Conservation (phyloP, 2,113 vertebrate genomes). For the Percina caprodes region DNA sequence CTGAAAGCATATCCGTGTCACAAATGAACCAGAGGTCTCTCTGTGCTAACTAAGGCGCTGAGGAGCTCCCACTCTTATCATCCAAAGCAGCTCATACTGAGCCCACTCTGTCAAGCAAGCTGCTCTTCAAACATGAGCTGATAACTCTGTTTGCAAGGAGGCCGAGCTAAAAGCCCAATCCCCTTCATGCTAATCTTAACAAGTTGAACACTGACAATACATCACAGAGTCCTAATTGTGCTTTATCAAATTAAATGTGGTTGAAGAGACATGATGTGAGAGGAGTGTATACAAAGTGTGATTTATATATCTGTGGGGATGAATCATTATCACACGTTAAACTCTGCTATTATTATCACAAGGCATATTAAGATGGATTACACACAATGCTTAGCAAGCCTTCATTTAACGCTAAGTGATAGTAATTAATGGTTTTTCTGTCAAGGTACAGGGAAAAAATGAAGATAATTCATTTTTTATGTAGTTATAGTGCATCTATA, state of each 20-base stretch:
- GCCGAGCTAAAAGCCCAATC: constrained; percentile 48
- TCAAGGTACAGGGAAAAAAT: constrained; percentile 44
- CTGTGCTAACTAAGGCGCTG: constrained; percentile 30
- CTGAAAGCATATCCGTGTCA: constrained; percentile 56
- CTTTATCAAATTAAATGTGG: constrained; percentile 66
- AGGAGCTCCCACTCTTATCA: constrained; percentile 60
- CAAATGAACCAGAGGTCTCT: constrained; percentile 59
- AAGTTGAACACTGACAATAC: constrained; percentile 65
- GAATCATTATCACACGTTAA: constrained; percentile 66
- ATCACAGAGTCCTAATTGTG: constrained; percentile 68
- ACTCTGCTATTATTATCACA: constrained; percentile 59
- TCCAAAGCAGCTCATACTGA: constrained; percentile 51
- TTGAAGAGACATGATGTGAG: constrained; percentile 62
- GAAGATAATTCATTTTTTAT: constrained; percentile 51
- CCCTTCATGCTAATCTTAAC: constrained; percentile 63
- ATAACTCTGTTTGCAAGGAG: constrained; percentile 73
- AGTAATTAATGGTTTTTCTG: constrained; percentile 60
- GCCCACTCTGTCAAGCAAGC: constrained; percentile 60
- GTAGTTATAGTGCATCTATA: constrained; percentile 17
- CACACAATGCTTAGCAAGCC: constrained; percentile 48
- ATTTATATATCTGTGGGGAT: constrained; percentile 69
- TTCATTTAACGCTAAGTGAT: constrained; percentile 59
- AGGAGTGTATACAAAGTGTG: constrained; percentile 72
- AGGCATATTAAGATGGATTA: constrained; percentile 72
- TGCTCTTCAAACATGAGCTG: constrained; percentile 72